phyloP scores from a whole-genome alignment of 2,888 invertebrate genomes.

The Anaspis maculata region DNA sequence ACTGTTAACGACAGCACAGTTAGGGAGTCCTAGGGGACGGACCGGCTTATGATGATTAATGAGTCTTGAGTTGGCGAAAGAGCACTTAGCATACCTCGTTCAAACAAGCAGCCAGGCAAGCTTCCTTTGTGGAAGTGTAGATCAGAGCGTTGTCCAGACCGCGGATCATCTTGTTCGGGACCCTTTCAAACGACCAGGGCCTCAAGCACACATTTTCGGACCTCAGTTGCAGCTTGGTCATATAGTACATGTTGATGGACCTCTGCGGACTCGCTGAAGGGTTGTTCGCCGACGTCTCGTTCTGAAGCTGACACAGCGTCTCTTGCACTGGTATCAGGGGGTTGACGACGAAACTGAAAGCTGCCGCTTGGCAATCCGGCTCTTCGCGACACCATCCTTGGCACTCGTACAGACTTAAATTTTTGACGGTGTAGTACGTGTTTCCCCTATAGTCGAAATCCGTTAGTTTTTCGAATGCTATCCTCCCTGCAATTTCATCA shows the following conservation, averaged over 20 bases:
- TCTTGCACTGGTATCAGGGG: constrained; percentile 88
- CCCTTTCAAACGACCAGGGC: constrained; percentile 89
- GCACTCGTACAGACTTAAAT: constrained; percentile 86
- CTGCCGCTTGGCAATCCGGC: constrained; percentile 83
- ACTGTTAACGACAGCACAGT: no score
- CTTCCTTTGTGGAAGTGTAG: constrained; percentile 90
- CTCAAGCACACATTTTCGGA: constrained; percentile 87
- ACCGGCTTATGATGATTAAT: no score
- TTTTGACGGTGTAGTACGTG: constrained; percentile 86
- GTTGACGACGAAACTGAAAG: constrained; percentile 88
- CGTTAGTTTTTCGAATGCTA: constrained; percentile 88
- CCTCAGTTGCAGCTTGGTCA: constrained; percentile 85
- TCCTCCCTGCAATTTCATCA: constrained; percentile 54
- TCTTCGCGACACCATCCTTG: constrained; percentile 94
- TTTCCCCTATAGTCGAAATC: constrained; percentile 86
- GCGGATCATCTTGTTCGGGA: constrained; percentile 85
- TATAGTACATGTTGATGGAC: constrained; percentile 88
- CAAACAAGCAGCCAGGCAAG: constrained; percentile 84
- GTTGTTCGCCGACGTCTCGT: constrained; percentile 85
- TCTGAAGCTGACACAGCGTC: constrained; percentile 83
- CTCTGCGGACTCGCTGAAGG: constrained; percentile 76
- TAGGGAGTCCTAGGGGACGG: no score
- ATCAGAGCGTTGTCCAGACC: constrained; percentile 87
- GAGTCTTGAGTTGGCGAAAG: no score
- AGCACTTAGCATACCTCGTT: constrained; percentile 84